These are phyloP conservation scores for Procambarus virginalis DNA, from an alignment of 1,140 invertebrate species.

Conservation along the genomic window DNA sequence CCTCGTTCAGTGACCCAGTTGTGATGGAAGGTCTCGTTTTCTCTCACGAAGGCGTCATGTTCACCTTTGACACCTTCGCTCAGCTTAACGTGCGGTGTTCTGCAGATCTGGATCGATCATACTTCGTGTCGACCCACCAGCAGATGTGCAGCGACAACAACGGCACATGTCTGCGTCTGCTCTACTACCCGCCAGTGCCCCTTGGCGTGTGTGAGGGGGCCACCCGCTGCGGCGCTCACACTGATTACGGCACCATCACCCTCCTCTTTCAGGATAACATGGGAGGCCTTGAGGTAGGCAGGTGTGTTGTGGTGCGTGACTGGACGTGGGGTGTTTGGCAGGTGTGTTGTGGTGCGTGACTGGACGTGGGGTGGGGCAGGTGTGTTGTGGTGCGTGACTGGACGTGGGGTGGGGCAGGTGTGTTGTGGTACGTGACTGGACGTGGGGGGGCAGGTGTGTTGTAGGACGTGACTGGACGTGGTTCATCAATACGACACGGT, in stretches of 20 bases:
- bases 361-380: no score
- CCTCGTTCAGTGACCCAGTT: no score
- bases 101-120: conserved; percentile 73
- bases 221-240: conserved; percentile 82
- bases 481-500: no score
- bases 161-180: conserved; percentile 80
- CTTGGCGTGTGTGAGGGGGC: conserved; percentile 73
- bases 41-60: background rate
- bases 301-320: background rate
- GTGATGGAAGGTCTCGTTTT: background rate
- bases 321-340: no score
- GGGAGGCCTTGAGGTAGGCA: conserved; percentile 74
- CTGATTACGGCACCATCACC: conserved; percentile 85
- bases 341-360: no score
- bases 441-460: no score
- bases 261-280: conserved; percentile 80
- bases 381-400: no score
- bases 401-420: no score
- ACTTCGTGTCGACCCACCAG: conserved; percentile 79
- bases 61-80: background rate
- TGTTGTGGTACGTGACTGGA: no score
- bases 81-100: background rate
- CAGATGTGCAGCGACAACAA: conserved; percentile 80
- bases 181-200: conserved; percentile 81
- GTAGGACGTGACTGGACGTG: no score